Conservation (phyloP, 2,888 invertebrate genomes). For the Mayetiola destructor region DNA sequence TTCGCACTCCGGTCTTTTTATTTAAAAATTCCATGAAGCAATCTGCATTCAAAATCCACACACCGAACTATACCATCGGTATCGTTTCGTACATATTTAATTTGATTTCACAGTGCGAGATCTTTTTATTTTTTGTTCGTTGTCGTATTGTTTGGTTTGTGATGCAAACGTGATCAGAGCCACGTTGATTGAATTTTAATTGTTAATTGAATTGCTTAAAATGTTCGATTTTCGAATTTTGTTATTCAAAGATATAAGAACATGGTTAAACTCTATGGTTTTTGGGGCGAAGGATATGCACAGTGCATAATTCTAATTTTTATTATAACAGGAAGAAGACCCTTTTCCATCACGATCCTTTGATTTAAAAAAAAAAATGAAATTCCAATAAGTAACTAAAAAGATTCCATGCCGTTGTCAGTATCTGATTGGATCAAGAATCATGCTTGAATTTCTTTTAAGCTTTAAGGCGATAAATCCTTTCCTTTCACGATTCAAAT, state of each 20-base stretch:
- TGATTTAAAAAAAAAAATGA: background rate
- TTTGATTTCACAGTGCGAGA: background rate
- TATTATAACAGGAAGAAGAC: background rate
- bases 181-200: constrained; percentile 6
- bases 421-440: too few species aligned
- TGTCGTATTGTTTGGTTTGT: background rate
- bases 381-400: too few species aligned
- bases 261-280: background rate
- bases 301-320: background rate
- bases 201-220: background rate
- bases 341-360: background rate
- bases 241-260: background rate
- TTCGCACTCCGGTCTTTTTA: background rate
- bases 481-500: too few species aligned
- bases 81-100: constrained; percentile 4
- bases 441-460: too few species aligned
- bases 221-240: background rate
- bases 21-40: background rate
- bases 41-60: background rate
- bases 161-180: constrained; percentile 1
- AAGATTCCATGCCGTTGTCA: too few species aligned
- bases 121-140: background rate
- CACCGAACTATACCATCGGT: constrained; percentile 1
- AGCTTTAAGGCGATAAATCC: too few species aligned
- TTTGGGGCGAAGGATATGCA: background rate